Evolutionary conservation across 1,140 invertebrate species (phyloP).

Genomic region (Uloborus diversus): DNA sequence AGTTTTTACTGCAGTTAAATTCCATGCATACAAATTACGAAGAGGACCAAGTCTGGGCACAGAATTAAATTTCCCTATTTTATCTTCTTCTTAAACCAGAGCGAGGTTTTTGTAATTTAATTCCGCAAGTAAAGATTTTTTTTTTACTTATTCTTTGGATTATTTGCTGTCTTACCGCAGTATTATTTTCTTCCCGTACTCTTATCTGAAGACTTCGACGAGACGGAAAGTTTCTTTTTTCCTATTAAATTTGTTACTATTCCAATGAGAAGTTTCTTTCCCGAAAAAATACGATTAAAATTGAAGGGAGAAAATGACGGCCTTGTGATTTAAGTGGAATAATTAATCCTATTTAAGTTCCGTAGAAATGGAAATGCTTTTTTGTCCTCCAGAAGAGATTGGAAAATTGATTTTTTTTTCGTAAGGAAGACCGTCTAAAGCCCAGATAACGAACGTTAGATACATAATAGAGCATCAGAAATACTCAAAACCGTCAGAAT

Average conservation of each 20-base stretch:
- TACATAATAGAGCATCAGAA: too few species aligned
- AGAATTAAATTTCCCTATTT: not conserved
- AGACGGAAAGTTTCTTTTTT: not conserved
- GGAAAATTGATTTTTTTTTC: too few species aligned
- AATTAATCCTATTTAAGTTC: conserved; percentile 22
- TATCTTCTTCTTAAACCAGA: not conserved
- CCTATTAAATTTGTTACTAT: not conserved
- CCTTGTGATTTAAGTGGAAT: conserved; percentile 22
- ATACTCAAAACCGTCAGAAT: too few species aligned
- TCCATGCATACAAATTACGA: conserved; percentile 30
- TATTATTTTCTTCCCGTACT: not conserved
- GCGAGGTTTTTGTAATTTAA: conserved; percentile 29
- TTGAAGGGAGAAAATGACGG: not conserved
- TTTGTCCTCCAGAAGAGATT: too few species aligned
- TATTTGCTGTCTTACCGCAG: not conserved
- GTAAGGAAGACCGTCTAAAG: too few species aligned
- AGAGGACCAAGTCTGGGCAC: not conserved
- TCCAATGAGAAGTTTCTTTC: not conserved
- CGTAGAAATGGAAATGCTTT: too few species aligned
- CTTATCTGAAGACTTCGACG: not conserved
- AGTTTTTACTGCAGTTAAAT: conserved; percentile 10
- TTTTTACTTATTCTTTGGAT: not conserved
- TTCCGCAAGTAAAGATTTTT: conserved; percentile 27
- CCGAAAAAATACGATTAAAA: conserved; percentile 2
- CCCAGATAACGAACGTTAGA: too few species aligned